These are phyloP conservation scores for Sicus ferrugineus DNA, from an alignment of 2,888 invertebrate genomes.

Conservation along the genomic window DNA sequence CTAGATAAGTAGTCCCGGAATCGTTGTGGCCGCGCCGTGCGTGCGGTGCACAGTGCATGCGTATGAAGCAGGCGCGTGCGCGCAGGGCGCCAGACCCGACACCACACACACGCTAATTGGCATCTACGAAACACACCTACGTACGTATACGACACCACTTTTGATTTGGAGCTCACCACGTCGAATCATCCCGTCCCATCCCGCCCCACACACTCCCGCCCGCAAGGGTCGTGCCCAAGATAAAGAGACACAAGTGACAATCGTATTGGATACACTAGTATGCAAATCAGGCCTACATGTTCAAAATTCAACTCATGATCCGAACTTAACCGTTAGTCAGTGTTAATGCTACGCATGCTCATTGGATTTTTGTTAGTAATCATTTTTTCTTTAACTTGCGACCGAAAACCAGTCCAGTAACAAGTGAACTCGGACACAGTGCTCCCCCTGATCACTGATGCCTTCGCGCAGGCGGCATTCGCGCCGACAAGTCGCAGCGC, in stretches of 20 bases:
- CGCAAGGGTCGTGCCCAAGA: slow-evolving; percentile 19
- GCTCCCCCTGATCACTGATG: no score
- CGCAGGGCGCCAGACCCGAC: background rate
- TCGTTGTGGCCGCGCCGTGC: no score
- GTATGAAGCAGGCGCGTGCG: background rate
- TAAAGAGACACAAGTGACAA: slow-evolving; percentile 66
- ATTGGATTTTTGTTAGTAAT: slow-evolving; percentile 20
- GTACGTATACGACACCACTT: slow-evolving; percentile 6
- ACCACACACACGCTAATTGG: slow-evolving; percentile 21
- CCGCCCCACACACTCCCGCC: no score
- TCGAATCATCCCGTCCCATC: no score
- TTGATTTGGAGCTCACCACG: no score
- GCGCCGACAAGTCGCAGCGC: no score
- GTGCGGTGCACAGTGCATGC: slow-evolving; percentile 20
- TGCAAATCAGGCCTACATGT: slow-evolving; percentile 64
- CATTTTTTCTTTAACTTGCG: slow-evolving; percentile 31
- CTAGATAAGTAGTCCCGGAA: no score
- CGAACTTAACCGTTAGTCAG: background rate
- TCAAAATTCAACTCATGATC: slow-evolving; percentile 53
- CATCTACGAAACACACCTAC: slow-evolving; percentile 2
- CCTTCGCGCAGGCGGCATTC: no score
- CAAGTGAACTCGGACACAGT: no score
- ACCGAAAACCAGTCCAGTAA: background rate
- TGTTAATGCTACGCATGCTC: slow-evolving; percentile 28
- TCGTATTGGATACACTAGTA: slow-evolving; percentile 33